Conservation (phyloP, 2,113 vertebrate genomes). For the Lonchura striata region DNA sequence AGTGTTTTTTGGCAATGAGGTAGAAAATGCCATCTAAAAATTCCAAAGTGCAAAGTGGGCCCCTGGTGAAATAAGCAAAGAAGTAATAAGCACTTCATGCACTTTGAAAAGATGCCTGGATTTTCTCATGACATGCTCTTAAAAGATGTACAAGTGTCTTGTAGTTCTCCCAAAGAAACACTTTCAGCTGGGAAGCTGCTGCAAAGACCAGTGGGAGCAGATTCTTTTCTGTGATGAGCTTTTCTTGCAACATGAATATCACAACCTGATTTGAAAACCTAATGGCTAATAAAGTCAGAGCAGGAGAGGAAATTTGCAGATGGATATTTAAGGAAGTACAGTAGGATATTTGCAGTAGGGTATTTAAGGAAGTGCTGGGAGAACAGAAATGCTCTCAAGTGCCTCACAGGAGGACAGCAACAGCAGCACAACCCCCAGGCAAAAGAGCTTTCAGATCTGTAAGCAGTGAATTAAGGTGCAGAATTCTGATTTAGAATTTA, state of each 20-base stretch:
- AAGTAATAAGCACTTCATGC: neutral
- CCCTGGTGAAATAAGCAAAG: neutral
- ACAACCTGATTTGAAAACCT: neutral
- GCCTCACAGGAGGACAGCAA: neutral
- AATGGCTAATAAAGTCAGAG: neutral
- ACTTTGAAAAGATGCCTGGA: neutral
- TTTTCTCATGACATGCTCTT: neutral
- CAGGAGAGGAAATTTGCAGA: neutral
- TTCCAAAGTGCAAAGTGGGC: neutral
- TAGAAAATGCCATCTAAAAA: neutral
- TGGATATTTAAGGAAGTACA: neutral
- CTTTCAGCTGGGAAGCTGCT: neutral
- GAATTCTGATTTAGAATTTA: neutral
- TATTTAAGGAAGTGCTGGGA: neutral
- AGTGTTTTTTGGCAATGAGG: neutral
- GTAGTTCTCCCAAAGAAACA: neutral
- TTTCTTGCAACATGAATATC: neutral
- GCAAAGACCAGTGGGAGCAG: fast-evolving
- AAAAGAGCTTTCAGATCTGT: neutral
- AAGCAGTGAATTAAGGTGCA: neutral
- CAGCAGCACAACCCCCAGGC: neutral
- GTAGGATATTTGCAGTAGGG: fast-evolving
- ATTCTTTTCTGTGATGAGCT: neutral
- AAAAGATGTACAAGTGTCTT: neutral
- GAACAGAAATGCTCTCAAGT: neutral